Conservation (phyloP, 2,888 invertebrate genomes). For the Andrena camellia region DNA sequence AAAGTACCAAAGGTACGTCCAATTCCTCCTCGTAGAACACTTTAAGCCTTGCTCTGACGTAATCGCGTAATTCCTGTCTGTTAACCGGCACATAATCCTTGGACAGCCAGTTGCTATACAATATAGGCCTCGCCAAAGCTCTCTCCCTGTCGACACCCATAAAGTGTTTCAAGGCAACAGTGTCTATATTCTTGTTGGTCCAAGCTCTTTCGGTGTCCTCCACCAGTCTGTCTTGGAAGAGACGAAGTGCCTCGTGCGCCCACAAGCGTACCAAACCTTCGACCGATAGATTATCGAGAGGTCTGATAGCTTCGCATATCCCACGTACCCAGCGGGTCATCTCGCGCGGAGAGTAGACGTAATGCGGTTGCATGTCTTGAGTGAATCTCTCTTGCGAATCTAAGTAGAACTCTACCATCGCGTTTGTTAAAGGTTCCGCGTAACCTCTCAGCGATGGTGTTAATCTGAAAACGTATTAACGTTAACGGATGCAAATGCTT, state of each 20-base stretch:
- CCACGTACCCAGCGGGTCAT: constrained; percentile 99
- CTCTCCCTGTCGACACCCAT: constrained; percentile 94
- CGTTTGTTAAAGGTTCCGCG: constrained; percentile 98
- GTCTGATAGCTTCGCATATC: constrained; percentile 99
- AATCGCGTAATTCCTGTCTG: constrained; percentile 97
- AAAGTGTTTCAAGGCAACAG: constrained; percentile 97
- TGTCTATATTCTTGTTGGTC: constrained; percentile 99
- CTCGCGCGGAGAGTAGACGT: constrained; percentile 99
- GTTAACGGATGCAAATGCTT: not conserved
- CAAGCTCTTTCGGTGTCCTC: constrained; percentile 97
- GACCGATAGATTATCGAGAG: constrained; percentile 95
- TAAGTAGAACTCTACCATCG: constrained; percentile 99
- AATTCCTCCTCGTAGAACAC: constrained; percentile 99
- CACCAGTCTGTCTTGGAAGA: constrained; percentile 98
- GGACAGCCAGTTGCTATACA: constrained; percentile 99
- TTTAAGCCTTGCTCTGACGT: constrained; percentile 98
- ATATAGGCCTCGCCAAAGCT: constrained; percentile 96
- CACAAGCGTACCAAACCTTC: constrained; percentile 99
- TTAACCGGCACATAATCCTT: constrained; percentile 99
- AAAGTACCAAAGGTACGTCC: constrained; percentile 98
- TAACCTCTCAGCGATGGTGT: constrained; percentile 96
- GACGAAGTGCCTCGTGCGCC: constrained; percentile 99
- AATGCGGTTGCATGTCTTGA: constrained; percentile 99
- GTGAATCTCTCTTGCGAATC: constrained; percentile 99
- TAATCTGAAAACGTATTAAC: constrained; percentile 86